These are phyloP conservation scores for Nematostella vectensis DNA, from an alignment of 92 coral and sea anemone genomes.

Conservation along the genomic window DNA sequence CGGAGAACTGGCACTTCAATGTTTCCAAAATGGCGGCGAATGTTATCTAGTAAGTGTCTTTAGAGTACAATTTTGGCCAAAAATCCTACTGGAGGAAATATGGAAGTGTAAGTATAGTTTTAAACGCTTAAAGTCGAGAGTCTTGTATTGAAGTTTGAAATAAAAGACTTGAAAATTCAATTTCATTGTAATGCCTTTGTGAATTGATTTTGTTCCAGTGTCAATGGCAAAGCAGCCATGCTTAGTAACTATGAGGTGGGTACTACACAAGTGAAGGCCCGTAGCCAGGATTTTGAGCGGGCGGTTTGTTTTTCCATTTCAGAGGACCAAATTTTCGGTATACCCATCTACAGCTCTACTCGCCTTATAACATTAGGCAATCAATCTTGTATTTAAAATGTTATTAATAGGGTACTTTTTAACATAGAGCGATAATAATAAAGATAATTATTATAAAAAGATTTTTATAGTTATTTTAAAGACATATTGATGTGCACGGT, in stretches of 20 bases:
- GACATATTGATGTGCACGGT: too few species aligned
- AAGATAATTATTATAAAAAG: too few species aligned
- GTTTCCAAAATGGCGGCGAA: neutral
- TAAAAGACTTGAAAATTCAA: neutral
- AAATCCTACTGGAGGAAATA: neutral
- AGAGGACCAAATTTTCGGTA: too few species aligned
- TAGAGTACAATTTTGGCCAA: neutral
- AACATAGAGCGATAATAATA: too few species aligned
- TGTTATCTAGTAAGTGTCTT: neutral
- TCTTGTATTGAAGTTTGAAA: neutral
- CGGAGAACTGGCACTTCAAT: too few species aligned
- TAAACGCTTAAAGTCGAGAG: neutral
- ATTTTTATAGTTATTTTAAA: too few species aligned
- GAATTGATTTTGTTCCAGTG: conserved; percentile 12
- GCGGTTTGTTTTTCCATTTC: too few species aligned
- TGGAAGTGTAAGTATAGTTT: conserved; percentile 5
- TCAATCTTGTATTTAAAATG: too few species aligned
- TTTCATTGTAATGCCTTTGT: neutral
- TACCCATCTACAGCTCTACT: too few species aligned
- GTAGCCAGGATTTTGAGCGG: too few species aligned
- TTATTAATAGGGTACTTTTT: too few species aligned
- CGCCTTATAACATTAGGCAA: too few species aligned
- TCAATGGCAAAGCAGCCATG: conserved; percentile 81
- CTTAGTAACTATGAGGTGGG: conserved; percentile 81
- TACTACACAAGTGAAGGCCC: neutral